Evolutionary conservation across 2,888 invertebrate genomes (phyloP).

Genomic region (Germaria angustata): DNA sequence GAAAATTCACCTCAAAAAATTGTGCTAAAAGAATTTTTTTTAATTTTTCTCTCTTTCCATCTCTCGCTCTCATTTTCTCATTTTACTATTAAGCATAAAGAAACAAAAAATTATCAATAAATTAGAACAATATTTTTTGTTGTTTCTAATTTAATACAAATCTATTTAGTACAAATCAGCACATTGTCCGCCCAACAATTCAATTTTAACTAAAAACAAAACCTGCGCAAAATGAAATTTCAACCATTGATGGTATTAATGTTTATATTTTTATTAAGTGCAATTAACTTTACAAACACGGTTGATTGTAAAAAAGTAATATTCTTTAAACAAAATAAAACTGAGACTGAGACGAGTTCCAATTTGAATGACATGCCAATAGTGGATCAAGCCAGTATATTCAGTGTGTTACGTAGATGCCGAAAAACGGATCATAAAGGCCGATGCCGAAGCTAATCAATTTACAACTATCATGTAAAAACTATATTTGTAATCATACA

Average conservation of each 20-base stretch:
- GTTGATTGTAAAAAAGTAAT: slow-evolving; percentile 57
- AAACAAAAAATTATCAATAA: background rate
- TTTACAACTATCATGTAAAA: background rate
- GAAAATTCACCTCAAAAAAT: background rate
- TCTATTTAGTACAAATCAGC: slow-evolving; percentile 50
- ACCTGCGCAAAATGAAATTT: slow-evolving; percentile 51
- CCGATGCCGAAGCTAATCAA: slow-evolving; percentile 70
- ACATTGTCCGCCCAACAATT: slow-evolving; percentile 35
- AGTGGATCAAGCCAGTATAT: slow-evolving; percentile 71
- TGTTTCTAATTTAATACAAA: slow-evolving; percentile 1
- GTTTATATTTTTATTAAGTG: slow-evolving; percentile 25
- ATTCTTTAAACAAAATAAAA: slow-evolving; percentile 65
- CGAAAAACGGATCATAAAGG: slow-evolving; percentile 71
- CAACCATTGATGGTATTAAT: slow-evolving; percentile 14
- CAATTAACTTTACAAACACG: slow-evolving; percentile 10
- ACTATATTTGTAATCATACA: too few relatives aligned
- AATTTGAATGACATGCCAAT: background rate
- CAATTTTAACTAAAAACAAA: background rate
- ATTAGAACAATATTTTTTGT: background rate
- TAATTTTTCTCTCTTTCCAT: background rate
- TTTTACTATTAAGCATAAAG: too few relatives aligned
- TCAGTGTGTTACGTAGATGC: slow-evolving; percentile 68
- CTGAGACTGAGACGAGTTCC: background rate
- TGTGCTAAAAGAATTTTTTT: background rate
- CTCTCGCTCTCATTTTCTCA: too few relatives aligned